Evolutionary conservation across 2,797 vertebrate species (phyloP).

Genomic region (Babyrousa celebensis): DNA sequence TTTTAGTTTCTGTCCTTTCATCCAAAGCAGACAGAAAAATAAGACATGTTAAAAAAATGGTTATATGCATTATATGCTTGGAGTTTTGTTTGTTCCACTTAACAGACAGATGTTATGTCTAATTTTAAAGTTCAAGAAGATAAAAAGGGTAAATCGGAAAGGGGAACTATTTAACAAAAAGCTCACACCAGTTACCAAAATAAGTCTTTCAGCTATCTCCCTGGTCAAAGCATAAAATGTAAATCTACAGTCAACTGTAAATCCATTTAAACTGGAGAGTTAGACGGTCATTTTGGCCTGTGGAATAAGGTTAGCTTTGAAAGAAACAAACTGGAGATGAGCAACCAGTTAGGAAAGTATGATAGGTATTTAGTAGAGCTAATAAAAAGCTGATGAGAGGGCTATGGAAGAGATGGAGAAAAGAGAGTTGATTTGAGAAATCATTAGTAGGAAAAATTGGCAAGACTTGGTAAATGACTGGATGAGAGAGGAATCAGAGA

Average conservation of each 20-base stretch:
- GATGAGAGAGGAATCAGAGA: not conserved
- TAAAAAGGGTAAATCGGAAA: slow-evolving; percentile 51
- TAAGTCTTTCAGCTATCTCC: slow-evolving; percentile 34
- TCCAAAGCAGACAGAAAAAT: slow-evolving; percentile 35
- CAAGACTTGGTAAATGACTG: slow-evolving; percentile 3
- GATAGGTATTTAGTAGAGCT: not conserved
- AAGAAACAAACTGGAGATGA: slow-evolving; percentile 61
- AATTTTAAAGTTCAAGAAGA: slow-evolving; percentile 6
- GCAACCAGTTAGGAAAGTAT: not conserved
- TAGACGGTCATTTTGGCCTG: not conserved
- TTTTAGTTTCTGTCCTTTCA: slow-evolving; percentile 28
- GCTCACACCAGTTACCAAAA: not conserved
- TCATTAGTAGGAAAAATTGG: slow-evolving; percentile 39
- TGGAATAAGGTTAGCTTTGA: not conserved
- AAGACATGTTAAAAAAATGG: slow-evolving; percentile 27
- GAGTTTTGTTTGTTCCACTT: slow-evolving; percentile 32
- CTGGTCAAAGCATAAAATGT: not conserved
- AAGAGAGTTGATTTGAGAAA: slow-evolving; percentile 24
- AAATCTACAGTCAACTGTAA: not conserved
- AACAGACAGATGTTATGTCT: not conserved
- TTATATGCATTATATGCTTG: not conserved
- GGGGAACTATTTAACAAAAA: slow-evolving; percentile 50
- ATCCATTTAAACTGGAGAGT: slow-evolving; percentile 35
- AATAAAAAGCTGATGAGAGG: slow-evolving; percentile 52
- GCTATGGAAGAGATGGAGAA: not conserved